Evolutionary conservation across 2,797 vertebrate genomes (phyloP).

Genomic region (Apodemus agrarius): DNA sequence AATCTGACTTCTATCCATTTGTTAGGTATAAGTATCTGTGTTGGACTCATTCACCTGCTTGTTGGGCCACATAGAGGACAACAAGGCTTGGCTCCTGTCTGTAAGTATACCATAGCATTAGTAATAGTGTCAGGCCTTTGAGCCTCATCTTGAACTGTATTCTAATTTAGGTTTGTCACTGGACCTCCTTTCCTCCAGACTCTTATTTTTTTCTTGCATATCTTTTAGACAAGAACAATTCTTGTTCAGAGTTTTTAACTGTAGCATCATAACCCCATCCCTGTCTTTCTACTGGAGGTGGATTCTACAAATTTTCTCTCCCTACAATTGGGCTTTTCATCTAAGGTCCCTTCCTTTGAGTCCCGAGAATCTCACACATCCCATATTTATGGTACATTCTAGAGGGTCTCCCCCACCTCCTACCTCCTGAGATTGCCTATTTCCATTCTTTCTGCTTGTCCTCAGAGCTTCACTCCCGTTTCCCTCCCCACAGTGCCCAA

Average conservation of each 20-base stretch:
- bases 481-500: fast-evolving
- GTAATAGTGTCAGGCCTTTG: too few relatives aligned
- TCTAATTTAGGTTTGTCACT: too few relatives aligned
- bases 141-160: too few relatives aligned
- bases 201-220: too few relatives aligned
- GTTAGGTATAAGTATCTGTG: neutral
- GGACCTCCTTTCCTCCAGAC: too few relatives aligned
- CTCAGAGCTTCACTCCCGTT: neutral
- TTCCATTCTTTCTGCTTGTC: neutral
- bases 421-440: neutral
- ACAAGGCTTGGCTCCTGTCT: too few relatives aligned
- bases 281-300: neutral
- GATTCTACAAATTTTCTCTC: neutral
- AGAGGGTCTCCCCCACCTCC: neutral
- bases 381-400: neutral
- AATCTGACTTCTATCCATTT: neutral
- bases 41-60: neutral
- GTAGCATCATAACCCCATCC: neutral
- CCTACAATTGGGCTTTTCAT: neutral
- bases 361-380: neutral
- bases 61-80: neutral
- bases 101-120: too few relatives aligned
- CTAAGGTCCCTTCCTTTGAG: neutral
- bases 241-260: neutral
- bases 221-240: too few relatives aligned